Conservation (phyloP, 2,888 invertebrate species). For the Leucoma salicis region DNA sequence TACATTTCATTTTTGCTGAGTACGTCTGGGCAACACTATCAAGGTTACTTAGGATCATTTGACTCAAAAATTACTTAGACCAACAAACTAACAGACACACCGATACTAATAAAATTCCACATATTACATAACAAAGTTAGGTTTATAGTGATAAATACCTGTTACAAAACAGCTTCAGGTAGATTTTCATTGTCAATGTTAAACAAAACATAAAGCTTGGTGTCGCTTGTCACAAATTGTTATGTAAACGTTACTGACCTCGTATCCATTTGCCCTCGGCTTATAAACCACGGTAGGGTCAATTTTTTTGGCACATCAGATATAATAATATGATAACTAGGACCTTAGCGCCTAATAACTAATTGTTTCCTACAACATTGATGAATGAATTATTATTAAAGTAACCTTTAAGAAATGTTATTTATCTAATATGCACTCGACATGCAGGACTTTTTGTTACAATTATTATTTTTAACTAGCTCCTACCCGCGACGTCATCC, state of each 20-base stretch:
- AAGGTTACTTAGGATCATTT: too few relatives aligned
- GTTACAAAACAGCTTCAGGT: neutral
- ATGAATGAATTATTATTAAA: conserved; percentile 22
- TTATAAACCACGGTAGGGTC: conserved; percentile 32
- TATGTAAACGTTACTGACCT: conserved; percentile 56
- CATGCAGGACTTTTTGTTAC: too few relatives aligned
- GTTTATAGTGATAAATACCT: neutral
- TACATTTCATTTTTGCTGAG: too few relatives aligned
- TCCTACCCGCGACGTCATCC: too few relatives aligned
- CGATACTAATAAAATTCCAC: neutral
- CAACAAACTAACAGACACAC: neutral
- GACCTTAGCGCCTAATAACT: conserved; percentile 23
- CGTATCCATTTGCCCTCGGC: conserved; percentile 34
- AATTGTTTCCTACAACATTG: conserved; percentile 33
- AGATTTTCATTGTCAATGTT: conserved; percentile 1
- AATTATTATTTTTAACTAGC: too few relatives aligned
- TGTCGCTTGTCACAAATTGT: conserved; percentile 40
- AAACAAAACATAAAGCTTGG: conserved; percentile 25
- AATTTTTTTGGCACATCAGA: conserved; percentile 39
- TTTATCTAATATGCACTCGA: too few relatives aligned
- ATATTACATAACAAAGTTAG: neutral
- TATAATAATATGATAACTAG: conserved; percentile 25
- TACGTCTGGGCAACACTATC: too few relatives aligned
- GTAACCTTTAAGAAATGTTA: too few relatives aligned
- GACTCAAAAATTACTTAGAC: neutral